phyloP scores from a whole-genome alignment of 2,888 invertebrate genomes.

The Andrena hattorfiana region DNA sequence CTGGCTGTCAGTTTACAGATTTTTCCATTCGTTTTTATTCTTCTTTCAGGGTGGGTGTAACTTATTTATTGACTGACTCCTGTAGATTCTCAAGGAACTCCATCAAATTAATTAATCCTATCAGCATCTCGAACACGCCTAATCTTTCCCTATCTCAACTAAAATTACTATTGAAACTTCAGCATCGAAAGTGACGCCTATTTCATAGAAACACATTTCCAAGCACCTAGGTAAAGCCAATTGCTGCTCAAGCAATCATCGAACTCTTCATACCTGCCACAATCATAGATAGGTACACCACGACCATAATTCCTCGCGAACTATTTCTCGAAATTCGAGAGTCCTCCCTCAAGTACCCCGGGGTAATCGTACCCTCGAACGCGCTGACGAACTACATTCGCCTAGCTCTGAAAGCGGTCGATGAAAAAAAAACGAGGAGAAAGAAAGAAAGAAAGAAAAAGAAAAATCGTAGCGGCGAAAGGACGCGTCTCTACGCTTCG shows the following conservation, averaged over 20 bases:
- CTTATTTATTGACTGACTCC: no score
- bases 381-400: conserved; percentile 55
- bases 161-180: no score
- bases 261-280: neutral
- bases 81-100: no score
- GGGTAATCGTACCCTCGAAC: conserved; percentile 32
- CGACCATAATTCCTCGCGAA: neutral
- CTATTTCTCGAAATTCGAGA: conserved; percentile 53
- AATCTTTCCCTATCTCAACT: no score
- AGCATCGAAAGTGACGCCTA: no score
- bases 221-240: no score
- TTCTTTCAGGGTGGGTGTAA: no score
- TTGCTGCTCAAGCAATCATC: neutral
- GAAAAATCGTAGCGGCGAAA: conserved; percentile 76
- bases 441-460: conserved; percentile 41
- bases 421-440: conserved; percentile 32
- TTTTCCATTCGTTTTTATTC: no score
- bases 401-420: conserved; percentile 60
- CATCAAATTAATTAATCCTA: no score
- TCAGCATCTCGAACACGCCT: no score
- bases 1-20: no score
- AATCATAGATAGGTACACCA: neutral
- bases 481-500: conserved; percentile 80
- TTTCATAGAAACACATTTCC: no score
- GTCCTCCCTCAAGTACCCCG: conserved; percentile 38